phyloP scores from a whole-genome alignment of 2,797 vertebrate species.

The Phoeniculus purpureus region DNA sequence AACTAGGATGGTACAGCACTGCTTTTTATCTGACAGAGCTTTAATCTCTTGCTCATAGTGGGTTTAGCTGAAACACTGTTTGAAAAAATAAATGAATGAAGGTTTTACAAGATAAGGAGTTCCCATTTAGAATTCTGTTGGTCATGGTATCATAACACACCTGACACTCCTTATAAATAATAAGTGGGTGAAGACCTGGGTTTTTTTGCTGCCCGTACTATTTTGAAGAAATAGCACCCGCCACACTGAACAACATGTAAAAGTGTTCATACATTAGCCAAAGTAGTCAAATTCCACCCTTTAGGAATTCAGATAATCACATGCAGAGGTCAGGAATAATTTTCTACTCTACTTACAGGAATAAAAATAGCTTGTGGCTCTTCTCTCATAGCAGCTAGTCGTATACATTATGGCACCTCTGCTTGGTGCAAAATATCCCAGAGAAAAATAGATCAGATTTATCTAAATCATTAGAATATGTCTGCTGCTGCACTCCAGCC shows the following conservation, averaged over 20 bases:
- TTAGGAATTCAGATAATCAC: not conserved
- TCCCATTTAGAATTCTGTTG: not conserved
- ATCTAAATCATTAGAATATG: not conserved
- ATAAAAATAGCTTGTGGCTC: not conserved
- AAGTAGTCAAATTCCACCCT: not conserved
- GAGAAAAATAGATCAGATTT: not conserved
- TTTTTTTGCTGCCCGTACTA: not conserved
- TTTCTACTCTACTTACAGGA: not conserved
- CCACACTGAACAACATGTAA: not conserved
- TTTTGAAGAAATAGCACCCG: not conserved
- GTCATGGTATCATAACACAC: not conserved
- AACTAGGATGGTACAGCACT: not conserved
- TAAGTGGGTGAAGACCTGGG: not conserved
- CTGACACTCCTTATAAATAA: not conserved
- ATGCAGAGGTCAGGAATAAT: not conserved
- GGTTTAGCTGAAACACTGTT: conserved; percentile 3
- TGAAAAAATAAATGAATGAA: conserved; percentile 6
- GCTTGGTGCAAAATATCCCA: not conserved
- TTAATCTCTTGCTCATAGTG: conserved; percentile 44
- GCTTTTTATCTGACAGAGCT: conserved; percentile 49
- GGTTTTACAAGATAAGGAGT: conserved; percentile 3
- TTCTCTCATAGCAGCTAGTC: not conserved
- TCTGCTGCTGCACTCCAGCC: not conserved
- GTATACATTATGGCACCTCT: not conserved
- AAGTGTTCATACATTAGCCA: not conserved